Conservation (phyloP, 2,797 vertebrate genomes). For the Oreonectes daqikongensis region DNA sequence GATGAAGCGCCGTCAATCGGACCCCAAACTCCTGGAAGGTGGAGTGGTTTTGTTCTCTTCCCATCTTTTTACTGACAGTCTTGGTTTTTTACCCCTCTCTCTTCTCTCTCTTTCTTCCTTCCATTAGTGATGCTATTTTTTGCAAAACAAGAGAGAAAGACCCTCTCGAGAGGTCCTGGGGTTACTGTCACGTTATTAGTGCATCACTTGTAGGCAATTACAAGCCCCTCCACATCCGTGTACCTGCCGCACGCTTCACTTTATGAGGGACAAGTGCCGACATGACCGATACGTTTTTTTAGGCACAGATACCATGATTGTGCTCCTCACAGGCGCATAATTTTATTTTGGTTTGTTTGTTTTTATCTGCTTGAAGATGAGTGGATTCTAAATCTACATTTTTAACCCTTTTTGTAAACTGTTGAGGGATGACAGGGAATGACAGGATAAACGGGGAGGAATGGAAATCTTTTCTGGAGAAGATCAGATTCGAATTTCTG, state of each 20-base stretch:
- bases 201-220: slow-evolving; percentile 70
- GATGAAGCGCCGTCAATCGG: slow-evolving; percentile 76
- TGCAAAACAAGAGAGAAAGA: slow-evolving; percentile 64
- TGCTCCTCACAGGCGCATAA: neutral
- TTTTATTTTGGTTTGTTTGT: slow-evolving; percentile 43
- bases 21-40: slow-evolving; percentile 74
- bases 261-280: slow-evolving; percentile 36
- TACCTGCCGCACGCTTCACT: slow-evolving; percentile 49
- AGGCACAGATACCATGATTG: neutral
- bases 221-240: slow-evolving; percentile 54
- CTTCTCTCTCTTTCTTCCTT: neutral
- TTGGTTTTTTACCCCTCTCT: slow-evolving; percentile 58
- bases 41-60: slow-evolving; percentile 77
- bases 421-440: neutral
- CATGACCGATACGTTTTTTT: slow-evolving; percentile 30
- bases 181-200: slow-evolving; percentile 71
- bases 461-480: neutral
- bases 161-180: slow-evolving; percentile 65
- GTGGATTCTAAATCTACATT: neutral
- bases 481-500: neutral
- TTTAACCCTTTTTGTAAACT: neutral
- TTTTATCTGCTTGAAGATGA: neutral
- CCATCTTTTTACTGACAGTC: slow-evolving; percentile 71
- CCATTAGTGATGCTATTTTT: slow-evolving; percentile 50
- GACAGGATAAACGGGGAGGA: neutral